Evolutionary conservation across 2,888 invertebrate species (phyloP).

Genomic region (Patella depressa): DNA sequence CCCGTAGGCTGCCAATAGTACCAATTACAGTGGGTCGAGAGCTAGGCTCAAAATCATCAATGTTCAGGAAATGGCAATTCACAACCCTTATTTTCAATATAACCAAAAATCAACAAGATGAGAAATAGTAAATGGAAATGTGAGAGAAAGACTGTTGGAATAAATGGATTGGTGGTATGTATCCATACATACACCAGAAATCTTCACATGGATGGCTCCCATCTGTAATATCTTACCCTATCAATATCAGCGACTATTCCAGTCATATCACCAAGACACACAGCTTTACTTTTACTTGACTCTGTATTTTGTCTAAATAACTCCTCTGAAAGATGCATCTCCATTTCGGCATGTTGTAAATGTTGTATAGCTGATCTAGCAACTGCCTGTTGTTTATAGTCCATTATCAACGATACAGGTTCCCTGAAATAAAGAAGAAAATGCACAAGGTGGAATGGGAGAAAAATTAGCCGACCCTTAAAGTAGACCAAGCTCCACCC

Average conservation of each 20-base stretch:
- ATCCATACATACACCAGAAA: too few relatives aligned
- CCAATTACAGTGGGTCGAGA: too few relatives aligned
- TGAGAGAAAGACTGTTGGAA: too few relatives aligned
- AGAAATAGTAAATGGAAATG: not conserved
- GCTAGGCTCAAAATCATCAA: too few relatives aligned
- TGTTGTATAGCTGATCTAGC: constrained; percentile 55
- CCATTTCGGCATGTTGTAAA: constrained; percentile 62
- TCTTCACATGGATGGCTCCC: too few relatives aligned
- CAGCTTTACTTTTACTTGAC: constrained; percentile 53
- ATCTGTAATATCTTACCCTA: constrained; percentile 37
- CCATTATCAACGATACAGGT: constrained; percentile 52
- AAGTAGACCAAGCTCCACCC: not conserved
- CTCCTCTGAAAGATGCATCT: constrained; percentile 58
- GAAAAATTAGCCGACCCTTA: not conserved
- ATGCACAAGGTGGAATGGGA: not conserved
- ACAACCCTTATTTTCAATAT: not conserved
- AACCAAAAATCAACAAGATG: not conserved
- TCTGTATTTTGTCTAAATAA: constrained; percentile 56
- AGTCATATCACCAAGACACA: constrained; percentile 51
- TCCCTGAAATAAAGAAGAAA: constrained; percentile 40
- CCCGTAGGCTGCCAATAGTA: too few relatives aligned
- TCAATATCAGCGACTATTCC: constrained; percentile 49
- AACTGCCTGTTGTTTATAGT: constrained; percentile 56
- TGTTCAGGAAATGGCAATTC: not conserved
- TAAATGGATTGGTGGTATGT: too few relatives aligned